Percentiles rank a stretch among this genome's conserved stretches.
These are phyloP conservation scores for Pyralis farinalis DNA, from an alignment of 2,888 invertebrate genomes.

Conservation along the genomic window DNA sequence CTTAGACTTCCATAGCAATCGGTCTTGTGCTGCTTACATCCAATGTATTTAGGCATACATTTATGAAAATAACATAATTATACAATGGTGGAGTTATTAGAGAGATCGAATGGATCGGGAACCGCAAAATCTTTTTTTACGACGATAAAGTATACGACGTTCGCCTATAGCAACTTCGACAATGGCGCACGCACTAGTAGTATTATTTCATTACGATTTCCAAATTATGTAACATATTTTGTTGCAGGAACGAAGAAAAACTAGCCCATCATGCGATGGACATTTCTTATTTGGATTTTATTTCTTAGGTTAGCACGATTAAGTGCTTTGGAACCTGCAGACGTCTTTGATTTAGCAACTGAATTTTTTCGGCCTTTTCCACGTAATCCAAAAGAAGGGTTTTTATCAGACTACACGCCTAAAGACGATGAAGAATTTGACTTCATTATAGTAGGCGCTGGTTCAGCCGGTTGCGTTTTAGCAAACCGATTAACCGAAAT, in stretches of 20 bases:
- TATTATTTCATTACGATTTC: too few relatives aligned
- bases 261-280: constrained; percentile 40
- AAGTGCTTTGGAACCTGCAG: constrained; percentile 30
- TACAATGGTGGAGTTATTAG: too few relatives aligned
- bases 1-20: too few relatives aligned
- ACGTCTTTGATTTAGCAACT: constrained; percentile 63
- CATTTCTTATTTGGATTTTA: constrained; percentile 24
- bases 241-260: constrained; percentile 45
- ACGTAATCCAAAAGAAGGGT: constrained; percentile 58
- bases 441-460: constrained; percentile 72
- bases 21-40: too few relatives aligned
- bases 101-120: too few relatives aligned
- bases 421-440: constrained; percentile 62
- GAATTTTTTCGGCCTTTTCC: constrained; percentile 63
- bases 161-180: too few relatives aligned
- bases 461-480: constrained; percentile 86
- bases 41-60: too few relatives aligned
- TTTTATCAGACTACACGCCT: constrained; percentile 63
- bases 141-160: too few relatives aligned
- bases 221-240: constrained; percentile 7
- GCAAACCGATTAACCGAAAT: constrained; percentile 90
- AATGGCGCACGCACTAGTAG: too few relatives aligned
- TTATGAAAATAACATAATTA: too few relatives aligned
- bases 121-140: too few relatives aligned
- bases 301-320: constrained; percentile 30